These are phyloP conservation scores for Myocastor coypus DNA, from an alignment of 2,113 vertebrate species.

Conservation along the genomic window DNA sequence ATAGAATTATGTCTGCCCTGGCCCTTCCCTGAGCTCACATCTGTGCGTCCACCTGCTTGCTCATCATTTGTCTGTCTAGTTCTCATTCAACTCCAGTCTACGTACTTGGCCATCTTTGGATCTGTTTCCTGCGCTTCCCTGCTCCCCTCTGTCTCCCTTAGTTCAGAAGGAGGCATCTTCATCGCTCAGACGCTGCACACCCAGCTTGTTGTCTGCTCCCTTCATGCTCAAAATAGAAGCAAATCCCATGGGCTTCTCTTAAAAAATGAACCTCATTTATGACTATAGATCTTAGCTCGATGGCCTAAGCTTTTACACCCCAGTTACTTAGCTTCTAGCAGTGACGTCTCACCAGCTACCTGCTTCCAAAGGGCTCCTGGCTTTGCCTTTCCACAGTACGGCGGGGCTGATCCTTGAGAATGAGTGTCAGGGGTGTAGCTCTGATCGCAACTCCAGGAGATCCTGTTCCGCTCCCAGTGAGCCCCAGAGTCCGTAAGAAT, in stretches of 20 bases:
- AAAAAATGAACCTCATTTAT: background rate
- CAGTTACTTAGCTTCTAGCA: background rate
- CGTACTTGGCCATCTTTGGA: background rate
- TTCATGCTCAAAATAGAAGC: background rate
- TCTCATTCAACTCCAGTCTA: background rate
- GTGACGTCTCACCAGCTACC: background rate
- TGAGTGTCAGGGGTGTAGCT: background rate
- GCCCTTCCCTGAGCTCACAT: background rate
- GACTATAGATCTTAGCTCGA: background rate
- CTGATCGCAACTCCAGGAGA: background rate
- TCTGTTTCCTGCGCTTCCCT: background rate
- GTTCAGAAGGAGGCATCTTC: slow-evolving; percentile 15
- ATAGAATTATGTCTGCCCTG: background rate
- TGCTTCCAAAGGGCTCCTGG: background rate
- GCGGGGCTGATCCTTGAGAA: background rate
- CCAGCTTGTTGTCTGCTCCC: background rate
- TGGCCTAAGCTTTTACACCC: background rate
- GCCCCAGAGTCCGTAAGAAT: background rate
- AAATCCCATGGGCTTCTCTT: background rate
- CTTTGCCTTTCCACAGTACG: background rate
- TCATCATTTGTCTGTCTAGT: background rate
- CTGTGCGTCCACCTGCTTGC: background rate
- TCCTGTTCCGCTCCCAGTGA: background rate
- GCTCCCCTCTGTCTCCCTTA: background rate
- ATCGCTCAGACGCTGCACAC: background rate